phyloP scores from a whole-genome alignment of 1,140 invertebrate genomes.

The Sycophila sp. region DNA sequence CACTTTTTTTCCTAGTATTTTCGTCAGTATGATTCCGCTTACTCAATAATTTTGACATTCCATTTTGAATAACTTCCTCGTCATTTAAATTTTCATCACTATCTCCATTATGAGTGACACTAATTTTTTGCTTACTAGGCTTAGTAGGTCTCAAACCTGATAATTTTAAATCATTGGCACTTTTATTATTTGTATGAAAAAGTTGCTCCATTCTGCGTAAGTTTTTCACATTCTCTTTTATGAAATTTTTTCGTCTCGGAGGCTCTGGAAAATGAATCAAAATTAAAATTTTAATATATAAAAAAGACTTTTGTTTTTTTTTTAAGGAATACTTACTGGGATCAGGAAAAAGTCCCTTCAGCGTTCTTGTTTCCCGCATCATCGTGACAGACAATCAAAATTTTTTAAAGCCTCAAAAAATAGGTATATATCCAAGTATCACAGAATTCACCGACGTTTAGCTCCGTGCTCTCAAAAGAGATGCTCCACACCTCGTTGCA shows the following conservation, averaged over 20 bases:
- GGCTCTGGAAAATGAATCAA: slow-evolving; percentile 50
- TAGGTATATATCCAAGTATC: neutral
- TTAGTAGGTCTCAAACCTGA: slow-evolving; percentile 39
- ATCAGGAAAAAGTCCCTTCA: slow-evolving; percentile 60
- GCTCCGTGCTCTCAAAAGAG: too few relatives aligned
- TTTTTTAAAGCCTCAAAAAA: neutral
- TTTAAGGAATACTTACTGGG: slow-evolving; percentile 51
- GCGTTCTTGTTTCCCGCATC: slow-evolving; percentile 48
- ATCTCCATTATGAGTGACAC: neutral
- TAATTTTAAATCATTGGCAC: slow-evolving; percentile 44
- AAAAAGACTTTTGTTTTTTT: neutral
- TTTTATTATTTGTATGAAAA: slow-evolving; percentile 47
- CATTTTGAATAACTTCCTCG: slow-evolving; percentile 38
- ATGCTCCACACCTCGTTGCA: too few relatives aligned
- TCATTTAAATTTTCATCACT: slow-evolving; percentile 5
- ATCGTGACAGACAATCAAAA: slow-evolving; percentile 7
- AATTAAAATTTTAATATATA: neutral
- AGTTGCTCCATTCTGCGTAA: slow-evolving; percentile 56
- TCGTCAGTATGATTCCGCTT: slow-evolving; percentile 4
- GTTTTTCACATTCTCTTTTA: slow-evolving; percentile 62
- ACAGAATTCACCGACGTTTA: too few relatives aligned
- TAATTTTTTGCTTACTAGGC: slow-evolving; percentile 1
- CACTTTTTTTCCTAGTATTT: slow-evolving; percentile 39
- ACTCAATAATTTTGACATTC: slow-evolving; percentile 9
- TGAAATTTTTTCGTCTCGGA: slow-evolving; percentile 58